Conservation (phyloP, 1,140 invertebrate genomes). For the Drosophila micromelanica region DNA sequence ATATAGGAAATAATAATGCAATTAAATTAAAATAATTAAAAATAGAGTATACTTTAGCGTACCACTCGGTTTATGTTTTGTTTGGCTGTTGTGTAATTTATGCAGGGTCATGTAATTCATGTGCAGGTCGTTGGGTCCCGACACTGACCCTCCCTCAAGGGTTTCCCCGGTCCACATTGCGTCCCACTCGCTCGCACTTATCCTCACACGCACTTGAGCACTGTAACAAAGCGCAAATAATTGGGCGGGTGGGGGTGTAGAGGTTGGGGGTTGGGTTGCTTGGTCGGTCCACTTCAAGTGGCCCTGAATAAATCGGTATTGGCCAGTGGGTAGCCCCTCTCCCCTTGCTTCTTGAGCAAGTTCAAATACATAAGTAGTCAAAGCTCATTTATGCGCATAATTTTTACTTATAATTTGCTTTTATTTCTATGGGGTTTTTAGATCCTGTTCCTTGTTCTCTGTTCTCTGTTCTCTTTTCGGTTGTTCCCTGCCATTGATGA, state of each 20-base stretch:
- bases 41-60: background rate
- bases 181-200: slow-evolving; percentile 6
- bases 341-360: slow-evolving; percentile 12
- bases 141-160: slow-evolving; percentile 16
- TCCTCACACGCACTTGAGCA: slow-evolving; percentile 25
- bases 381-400: slow-evolving; percentile 75
- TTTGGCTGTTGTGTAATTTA: slow-evolving; percentile 53
- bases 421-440: slow-evolving; percentile 30
- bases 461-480: background rate
- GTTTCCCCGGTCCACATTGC: background rate
- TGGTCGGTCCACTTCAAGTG: slow-evolving; percentile 35
- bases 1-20: too few relatives aligned
- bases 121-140: slow-evolving; percentile 36
- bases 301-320: slow-evolving; percentile 39
- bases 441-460: background rate
- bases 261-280: too few relatives aligned
- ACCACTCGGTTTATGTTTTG: background rate
- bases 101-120: slow-evolving; percentile 63
- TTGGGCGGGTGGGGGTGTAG: slow-evolving; percentile 23
- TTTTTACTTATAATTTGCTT: slow-evolving; percentile 62
- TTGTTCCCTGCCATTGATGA: slow-evolving; percentile 16
- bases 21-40: too few relatives aligned
- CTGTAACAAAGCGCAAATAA: slow-evolving; percentile 49
- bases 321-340: background rate
- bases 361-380: slow-evolving; percentile 56